Evolutionary conservation across 2,888 invertebrate genomes (phyloP).

Genomic region (Netelia virgata): DNA sequence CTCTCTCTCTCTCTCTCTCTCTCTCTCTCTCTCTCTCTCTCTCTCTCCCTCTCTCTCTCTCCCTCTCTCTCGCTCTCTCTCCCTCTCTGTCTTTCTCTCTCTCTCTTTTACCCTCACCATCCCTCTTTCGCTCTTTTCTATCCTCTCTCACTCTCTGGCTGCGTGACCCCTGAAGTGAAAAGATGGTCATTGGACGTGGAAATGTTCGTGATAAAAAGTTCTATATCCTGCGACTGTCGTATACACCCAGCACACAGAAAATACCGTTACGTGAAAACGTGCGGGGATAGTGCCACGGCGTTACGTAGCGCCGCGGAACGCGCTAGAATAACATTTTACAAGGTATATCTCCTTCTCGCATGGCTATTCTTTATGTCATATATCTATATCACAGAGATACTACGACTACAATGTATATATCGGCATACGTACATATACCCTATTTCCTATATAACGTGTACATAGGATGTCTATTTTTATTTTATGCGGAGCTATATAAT

Average conservation of each 20-base stretch:
- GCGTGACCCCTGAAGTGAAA: slow-evolving; percentile 38
- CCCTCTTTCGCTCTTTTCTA: background rate
- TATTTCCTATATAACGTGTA: background rate
- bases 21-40: background rate
- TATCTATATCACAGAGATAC: slow-evolving; percentile 41
- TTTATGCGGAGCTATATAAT: slow-evolving; percentile 1
- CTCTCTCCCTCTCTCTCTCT: background rate
- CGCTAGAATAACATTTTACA: slow-evolving; percentile 49
- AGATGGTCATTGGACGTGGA: slow-evolving; percentile 52
- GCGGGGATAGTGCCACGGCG: slow-evolving; percentile 26
- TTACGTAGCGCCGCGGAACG: slow-evolving; percentile 30
- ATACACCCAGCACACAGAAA: slow-evolving; percentile 26
- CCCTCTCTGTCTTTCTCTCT: background rate
- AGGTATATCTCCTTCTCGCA: slow-evolving; percentile 17
- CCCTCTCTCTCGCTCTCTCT: background rate
- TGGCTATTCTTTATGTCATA: slow-evolving; percentile 25
- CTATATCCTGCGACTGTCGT: slow-evolving; percentile 32
- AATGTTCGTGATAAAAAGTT: slow-evolving; percentile 50
- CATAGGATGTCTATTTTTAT: slow-evolving; percentile 30
- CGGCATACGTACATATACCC: background rate
- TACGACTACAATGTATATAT: slow-evolving; percentile 41
- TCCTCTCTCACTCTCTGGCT: background rate
- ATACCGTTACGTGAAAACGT: slow-evolving; percentile 17
- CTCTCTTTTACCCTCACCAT: background rate
- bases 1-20: slow-evolving; percentile 1